Conservation (phyloP, 2,888 invertebrate species). For the Morpho helenor region DNA sequence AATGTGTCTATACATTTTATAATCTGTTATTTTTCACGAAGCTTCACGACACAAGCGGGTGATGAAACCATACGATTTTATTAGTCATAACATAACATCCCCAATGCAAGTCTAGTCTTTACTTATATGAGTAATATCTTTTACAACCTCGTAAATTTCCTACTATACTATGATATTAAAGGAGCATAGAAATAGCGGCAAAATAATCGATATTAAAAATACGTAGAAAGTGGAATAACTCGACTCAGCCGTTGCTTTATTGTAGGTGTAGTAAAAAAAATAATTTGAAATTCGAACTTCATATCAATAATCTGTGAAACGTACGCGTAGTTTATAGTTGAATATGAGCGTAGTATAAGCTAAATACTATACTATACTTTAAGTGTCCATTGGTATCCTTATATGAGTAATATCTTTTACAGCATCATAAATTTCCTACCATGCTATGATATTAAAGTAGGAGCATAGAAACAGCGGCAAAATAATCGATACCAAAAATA, state of each 20-base stretch:
- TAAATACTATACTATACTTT: conserved; percentile 14
- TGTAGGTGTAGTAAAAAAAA: too few relatives aligned
- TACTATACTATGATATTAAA: conserved; percentile 6
- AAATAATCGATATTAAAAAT: conserved; percentile 8
- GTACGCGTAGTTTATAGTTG: conserved; percentile 24
- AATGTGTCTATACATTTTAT: conserved; percentile 1
- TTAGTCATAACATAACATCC: conserved; percentile 11
- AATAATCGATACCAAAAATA: conserved; percentile 9
- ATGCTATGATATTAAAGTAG: conserved; percentile 4
- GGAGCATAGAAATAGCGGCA: neutral
- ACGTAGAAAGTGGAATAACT: neutral
- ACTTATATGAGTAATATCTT: conserved; percentile 6
- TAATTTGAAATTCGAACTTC: neutral
- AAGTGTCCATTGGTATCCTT: conserved; percentile 23
- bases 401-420: conserved; percentile 7
- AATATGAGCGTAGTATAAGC: conserved; percentile 16
- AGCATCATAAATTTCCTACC: conserved; percentile 10
- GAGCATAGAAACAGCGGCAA: neutral
- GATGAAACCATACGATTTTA: conserved; percentile 10
- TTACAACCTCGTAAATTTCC: conserved; percentile 12
- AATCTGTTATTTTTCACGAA: conserved; percentile 6
- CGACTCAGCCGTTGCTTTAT: too few relatives aligned
- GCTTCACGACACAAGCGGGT: conserved; percentile 7
- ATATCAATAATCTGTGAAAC: conserved; percentile 5
- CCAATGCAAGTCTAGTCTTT: conserved; percentile 4